Evolutionary conservation across 1,140 invertebrate genomes (phyloP).

Genomic region (Drosophila bocqueti): DNA sequence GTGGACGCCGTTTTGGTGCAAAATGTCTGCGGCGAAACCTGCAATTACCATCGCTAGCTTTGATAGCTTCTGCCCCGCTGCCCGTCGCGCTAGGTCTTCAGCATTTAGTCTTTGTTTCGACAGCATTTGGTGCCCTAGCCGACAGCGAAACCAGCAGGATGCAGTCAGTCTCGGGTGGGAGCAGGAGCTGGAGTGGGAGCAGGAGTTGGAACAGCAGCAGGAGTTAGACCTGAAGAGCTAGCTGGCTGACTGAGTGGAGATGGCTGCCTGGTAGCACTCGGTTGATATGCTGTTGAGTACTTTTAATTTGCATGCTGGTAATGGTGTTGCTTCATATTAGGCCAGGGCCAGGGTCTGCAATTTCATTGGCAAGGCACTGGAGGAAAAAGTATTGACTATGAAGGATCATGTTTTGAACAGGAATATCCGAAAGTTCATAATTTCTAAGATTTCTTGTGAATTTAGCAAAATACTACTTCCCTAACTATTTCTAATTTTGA

Average conservation of each 20-base stretch:
- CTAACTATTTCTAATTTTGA: background rate
- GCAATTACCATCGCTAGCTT: conserved; percentile 84
- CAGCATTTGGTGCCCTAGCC: conserved; percentile 58
- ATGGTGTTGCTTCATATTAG: conserved; percentile 81
- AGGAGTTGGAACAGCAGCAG: background rate
- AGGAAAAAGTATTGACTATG: conserved; percentile 15
- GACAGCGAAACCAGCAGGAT: conserved; percentile 47
- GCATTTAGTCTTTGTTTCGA: conserved; percentile 82
- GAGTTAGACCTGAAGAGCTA: background rate
- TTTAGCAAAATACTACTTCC: background rate
- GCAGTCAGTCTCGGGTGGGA: conserved; percentile 11
- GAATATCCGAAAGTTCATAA: no score
- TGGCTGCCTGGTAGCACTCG: conserved; percentile 69
- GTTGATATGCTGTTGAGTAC: conserved; percentile 83
- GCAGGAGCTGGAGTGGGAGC: background rate
- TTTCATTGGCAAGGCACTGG: conserved; percentile 8
- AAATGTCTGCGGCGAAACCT: conserved; percentile 81
- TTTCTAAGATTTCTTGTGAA: no score
- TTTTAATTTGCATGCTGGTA: conserved; percentile 83
- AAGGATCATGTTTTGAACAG: background rate
- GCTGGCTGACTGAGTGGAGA: conserved; percentile 18
- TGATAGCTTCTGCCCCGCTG: conserved; percentile 65
- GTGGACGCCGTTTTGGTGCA: conserved; percentile 71
- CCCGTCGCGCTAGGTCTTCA: conserved; percentile 63
- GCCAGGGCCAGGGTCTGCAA: conserved; percentile 27